These are phyloP conservation scores for Ailuropoda melanoleuca DNA, from an alignment of 2,113 vertebrate species.

Conservation along the genomic window DNA sequence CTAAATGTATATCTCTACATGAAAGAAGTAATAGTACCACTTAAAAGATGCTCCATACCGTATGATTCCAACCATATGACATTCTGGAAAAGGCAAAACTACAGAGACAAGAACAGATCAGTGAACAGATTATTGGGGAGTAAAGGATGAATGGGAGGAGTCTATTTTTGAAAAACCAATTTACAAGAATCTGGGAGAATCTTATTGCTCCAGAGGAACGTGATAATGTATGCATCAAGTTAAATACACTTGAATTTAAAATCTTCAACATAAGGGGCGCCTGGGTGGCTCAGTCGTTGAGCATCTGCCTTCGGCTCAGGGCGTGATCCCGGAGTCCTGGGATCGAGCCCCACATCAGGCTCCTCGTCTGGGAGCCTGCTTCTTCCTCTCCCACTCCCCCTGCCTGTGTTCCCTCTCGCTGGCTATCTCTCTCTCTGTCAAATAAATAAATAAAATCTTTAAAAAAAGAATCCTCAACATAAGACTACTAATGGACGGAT, in stretches of 20 bases:
- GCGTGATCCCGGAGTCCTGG: no score
- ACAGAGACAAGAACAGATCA: background rate
- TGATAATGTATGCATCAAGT: background rate
- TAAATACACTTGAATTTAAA: background rate
- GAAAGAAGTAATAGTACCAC: background rate
- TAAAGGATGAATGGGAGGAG: background rate
- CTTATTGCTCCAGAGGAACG: background rate
- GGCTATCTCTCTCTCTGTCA: no score
- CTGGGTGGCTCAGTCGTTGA: no score
- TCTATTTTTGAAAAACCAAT: background rate
- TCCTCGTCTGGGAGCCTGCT: no score
- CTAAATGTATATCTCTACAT: background rate
- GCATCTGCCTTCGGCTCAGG: no score
- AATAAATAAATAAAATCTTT: no score
- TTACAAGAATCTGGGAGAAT: background rate
- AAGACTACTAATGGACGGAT: background rate
- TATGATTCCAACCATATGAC: background rate
- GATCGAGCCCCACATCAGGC: no score
- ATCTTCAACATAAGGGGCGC: background rate
- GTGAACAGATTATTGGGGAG: background rate
- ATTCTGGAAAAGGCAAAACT: background rate
- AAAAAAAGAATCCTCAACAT: background rate
- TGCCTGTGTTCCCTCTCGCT: no score
- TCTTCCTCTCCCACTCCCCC: no score
- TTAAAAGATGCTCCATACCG: background rate